These are phyloP conservation scores for Lepus americanus DNA, from an alignment of 2,113 vertebrate genomes.

Conservation along the genomic window DNA sequence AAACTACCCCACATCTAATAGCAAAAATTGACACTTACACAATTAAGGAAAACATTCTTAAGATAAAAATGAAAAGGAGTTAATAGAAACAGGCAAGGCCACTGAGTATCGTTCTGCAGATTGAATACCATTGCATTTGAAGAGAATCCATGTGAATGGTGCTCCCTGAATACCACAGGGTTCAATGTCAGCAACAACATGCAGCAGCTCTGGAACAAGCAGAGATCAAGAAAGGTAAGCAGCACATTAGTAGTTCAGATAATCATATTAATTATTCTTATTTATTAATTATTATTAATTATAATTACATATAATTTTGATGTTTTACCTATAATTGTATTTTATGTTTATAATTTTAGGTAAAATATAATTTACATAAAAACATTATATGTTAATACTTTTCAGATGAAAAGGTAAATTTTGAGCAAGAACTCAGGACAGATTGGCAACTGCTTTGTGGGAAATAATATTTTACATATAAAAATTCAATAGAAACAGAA, in stretches of 20 bases:
- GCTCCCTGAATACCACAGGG: neutral
- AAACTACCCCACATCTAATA: neutral
- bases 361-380: too few species aligned
- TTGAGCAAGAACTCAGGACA: neutral
- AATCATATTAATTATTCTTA: too few species aligned
- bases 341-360: too few species aligned
- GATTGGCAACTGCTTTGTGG: neutral
- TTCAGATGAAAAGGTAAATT: conserved; percentile 20
- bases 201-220: neutral
- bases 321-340: too few species aligned
- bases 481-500: neutral
- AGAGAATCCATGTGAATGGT: neutral
- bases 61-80: neutral
- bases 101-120: neutral
- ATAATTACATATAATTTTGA: too few species aligned
- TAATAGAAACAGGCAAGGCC: neutral
- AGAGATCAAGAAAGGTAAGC: neutral
- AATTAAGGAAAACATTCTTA: neutral
- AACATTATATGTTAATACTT: neutral
- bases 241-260: neutral
- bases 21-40: neutral
- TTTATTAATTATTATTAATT: too few species aligned
- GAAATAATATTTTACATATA: neutral
- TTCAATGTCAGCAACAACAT: neutral
- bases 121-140: neutral